phyloP scores from a whole-genome alignment of 2,888 invertebrate species.

The Microplitis deprimator region DNA sequence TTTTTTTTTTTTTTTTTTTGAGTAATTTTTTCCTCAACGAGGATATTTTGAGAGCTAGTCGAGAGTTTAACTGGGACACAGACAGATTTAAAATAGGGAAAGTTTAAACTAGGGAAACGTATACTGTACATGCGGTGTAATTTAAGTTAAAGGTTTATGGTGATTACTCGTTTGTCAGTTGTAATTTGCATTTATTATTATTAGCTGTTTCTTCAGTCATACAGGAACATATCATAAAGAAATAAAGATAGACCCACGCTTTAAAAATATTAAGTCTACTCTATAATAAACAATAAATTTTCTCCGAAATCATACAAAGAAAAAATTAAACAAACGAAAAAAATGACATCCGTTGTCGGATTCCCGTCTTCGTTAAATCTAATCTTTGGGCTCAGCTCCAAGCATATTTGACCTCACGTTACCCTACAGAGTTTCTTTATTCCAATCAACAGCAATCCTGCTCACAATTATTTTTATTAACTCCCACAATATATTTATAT shows the following conservation, averaged over 20 bases:
- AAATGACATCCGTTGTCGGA: constrained; percentile 8
- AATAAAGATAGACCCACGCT: background rate
- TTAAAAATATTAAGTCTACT: background rate
- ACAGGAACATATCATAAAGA: background rate
- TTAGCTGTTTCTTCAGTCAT: background rate
- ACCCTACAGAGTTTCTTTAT: constrained; percentile 1
- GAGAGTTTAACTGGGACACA: constrained; percentile 47
- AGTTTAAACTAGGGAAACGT: constrained; percentile 44
- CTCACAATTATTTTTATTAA: background rate
- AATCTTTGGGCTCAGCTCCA: constrained; percentile 14
- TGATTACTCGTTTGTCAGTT: background rate
- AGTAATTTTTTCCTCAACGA: background rate
- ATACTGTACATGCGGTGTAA: background rate
- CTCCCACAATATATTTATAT: background rate
- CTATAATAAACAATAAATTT: background rate
- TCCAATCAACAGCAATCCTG: background rate
- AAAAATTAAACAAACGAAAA: background rate
- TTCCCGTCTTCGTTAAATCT: background rate
- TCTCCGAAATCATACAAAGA: background rate
- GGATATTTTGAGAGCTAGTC: constrained; percentile 47
- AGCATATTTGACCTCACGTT: background rate
- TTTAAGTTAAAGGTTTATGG: background rate
- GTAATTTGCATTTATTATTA: background rate
- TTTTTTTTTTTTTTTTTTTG: constrained; percentile 25
- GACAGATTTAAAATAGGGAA: constrained; percentile 51